Base-by-base conservation (phyloP, 1,140 invertebrate genomes). In the Oscheius sp. region DNA sequence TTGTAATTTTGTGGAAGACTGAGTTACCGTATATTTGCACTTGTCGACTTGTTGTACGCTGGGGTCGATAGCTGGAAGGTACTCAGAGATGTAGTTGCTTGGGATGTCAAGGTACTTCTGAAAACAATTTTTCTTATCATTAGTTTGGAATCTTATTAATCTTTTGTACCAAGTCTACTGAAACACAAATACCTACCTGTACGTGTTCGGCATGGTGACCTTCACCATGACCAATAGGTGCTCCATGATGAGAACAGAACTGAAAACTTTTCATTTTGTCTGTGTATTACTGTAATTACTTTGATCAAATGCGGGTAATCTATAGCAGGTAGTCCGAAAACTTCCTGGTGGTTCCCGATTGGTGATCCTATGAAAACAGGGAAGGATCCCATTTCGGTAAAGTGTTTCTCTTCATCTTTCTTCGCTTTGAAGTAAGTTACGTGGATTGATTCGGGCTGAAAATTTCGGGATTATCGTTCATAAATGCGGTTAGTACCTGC, bases 221-320 rank as follows among this genome's bases (percentile, higher is more conserved):
- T n/a, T n/a, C n/a, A n/a, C n/a, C n/a, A n/a, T n/a, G n/a, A n/a
- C n/a, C n/a, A n/a, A 67, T 10, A 32, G 59, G 32, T 63, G 45
- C 36, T 10, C 69, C 69, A 52, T 34, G 42, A 26, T 70, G 68
- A 28, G 49, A 70, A 49, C 68, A 70, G 20, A 70, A 70, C 68
- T 70, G 52, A 10, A n/a, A 70, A 70, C 28, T 1, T 23, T 34
- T 4, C 42, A 7, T 18, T 63, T 26, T 63, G 15, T 36, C 32
- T 10, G 10, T 1, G 36, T 3, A 1, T 52, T 26, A 4, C 18
- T 28, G 4, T 23, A 68, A 3, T 4, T 18, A 71, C 58, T 26
- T 71, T 71, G 18, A 71, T 71, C 4, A 34, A 4, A 61, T 58
- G 52, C 18, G 69, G 69, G 36, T 71, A 71, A 26, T 71, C 69